Percentiles rank a stretch among this genome's conserved stretches.
Conservation (phyloP, 2,888 invertebrate genomes). For the Drosophila algonquin region DNA sequence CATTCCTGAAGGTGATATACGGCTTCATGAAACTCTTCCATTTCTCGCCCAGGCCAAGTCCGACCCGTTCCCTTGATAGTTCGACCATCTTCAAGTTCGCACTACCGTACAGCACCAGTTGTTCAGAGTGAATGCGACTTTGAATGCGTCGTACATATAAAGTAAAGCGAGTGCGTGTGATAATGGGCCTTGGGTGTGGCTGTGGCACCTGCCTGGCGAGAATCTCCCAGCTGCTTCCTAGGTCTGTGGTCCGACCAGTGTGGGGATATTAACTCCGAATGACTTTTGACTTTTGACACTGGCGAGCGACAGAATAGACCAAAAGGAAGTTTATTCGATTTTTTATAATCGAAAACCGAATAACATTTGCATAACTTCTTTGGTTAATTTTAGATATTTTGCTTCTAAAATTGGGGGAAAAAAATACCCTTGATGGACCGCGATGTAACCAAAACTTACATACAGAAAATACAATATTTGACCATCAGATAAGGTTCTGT, state of each 20-base stretch:
- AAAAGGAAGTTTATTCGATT: no score
- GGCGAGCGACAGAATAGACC: no score
- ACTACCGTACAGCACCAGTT: background rate
- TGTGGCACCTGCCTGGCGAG: background rate
- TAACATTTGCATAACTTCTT: no score
- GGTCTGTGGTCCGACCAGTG: background rate
- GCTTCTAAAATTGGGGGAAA: no score
- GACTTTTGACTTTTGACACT: background rate
- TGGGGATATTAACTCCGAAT: background rate
- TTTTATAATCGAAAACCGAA: no score
- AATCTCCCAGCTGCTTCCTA: background rate
- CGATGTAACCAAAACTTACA: no score
- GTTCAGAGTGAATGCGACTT: background rate
- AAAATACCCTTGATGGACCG: no score
- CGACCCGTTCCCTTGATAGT: background rate
- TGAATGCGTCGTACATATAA: background rate
- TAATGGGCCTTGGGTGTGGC: background rate
- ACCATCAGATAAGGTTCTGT: no score
- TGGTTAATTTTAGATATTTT: no score
- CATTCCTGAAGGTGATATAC: accelerated
- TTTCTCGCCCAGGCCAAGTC: background rate
- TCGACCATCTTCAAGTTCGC: background rate
- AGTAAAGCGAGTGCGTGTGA: no score
- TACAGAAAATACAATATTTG: no score
- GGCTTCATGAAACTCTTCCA: background rate